phyloP scores from a whole-genome alignment of 2,888 invertebrate species.

The Eumerus sabulonum region DNA sequence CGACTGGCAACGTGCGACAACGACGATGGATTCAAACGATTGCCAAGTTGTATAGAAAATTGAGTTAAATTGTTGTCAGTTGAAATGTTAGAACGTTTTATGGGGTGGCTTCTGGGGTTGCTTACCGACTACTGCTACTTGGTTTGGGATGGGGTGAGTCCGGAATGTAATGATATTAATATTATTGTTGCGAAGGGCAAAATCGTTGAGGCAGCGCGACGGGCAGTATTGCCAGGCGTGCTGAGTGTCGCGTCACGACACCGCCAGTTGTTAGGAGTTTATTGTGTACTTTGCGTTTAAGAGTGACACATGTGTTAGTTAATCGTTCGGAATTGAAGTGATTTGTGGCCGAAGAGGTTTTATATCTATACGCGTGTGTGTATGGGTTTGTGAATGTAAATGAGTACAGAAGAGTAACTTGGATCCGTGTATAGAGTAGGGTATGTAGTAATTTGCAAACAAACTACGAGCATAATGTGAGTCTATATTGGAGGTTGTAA shows the following conservation, averaged over 20 bases:
- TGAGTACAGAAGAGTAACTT: too few species aligned
- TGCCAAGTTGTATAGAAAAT: slow-evolving; percentile 72
- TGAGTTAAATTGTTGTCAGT: slow-evolving; percentile 77
- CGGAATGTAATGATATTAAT: slow-evolving; percentile 66
- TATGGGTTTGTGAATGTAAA: slow-evolving; percentile 3
- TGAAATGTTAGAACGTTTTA: slow-evolving; percentile 72
- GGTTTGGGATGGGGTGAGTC: slow-evolving; percentile 11
- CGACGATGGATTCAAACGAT: slow-evolving; percentile 55
- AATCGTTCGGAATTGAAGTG: slow-evolving; percentile 66
- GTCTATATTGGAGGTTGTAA: slow-evolving; percentile 29
- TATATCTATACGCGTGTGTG: slow-evolving; percentile 4
- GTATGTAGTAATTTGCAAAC: slow-evolving; percentile 61
- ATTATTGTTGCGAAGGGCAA: slow-evolving; percentile 65
- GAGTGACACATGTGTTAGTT: slow-evolving; percentile 62
- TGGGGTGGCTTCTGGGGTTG: slow-evolving; percentile 17
- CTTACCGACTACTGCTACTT: slow-evolving; percentile 6
- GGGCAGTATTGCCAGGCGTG: slow-evolving; percentile 54
- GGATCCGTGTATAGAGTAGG: slow-evolving; percentile 22
- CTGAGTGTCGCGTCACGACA: slow-evolving; percentile 9
- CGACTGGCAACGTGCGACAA: too few species aligned
- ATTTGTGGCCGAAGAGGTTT: slow-evolving; percentile 49
- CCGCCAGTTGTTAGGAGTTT: background rate
- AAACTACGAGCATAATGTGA: slow-evolving; percentile 23
- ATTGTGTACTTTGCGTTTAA: slow-evolving; percentile 47
- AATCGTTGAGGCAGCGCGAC: slow-evolving; percentile 38